Evolutionary conservation across 2,797 vertebrate species (phyloP).

Genomic region (Bovichtus diacanthus): DNA sequence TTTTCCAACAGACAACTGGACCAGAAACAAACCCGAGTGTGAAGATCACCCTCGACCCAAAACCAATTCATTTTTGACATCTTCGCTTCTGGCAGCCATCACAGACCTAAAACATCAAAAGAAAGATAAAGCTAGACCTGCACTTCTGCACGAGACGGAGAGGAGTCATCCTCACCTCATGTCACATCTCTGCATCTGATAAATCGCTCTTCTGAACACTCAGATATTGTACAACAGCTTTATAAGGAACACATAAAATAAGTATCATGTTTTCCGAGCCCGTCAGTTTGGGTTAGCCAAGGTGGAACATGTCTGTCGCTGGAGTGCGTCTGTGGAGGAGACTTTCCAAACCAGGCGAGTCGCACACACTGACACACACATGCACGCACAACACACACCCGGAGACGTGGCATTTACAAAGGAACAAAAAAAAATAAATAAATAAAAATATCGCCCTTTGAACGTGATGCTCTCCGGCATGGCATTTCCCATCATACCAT

Average conservation of each 20-base stretch:
- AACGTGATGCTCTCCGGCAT: constrained; percentile 26
- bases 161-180: background rate
- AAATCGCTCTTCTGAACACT: constrained; percentile 7
- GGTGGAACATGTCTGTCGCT: constrained; percentile 60
- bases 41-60: background rate
- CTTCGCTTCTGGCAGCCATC: constrained; percentile 1
- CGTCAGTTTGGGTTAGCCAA: constrained; percentile 68
- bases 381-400: constrained; percentile 9
- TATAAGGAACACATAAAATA: constrained; percentile 53
- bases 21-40: background rate
- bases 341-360: constrained; percentile 54
- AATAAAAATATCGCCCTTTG: constrained; percentile 25
- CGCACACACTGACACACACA: constrained; percentile 22
- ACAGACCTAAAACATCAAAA: background rate
- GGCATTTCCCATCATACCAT: constrained; percentile 8
- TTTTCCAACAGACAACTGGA: background rate
- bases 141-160: background rate
- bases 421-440: constrained; percentile 37
- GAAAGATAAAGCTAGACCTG: background rate
- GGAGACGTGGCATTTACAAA: constrained; percentile 68
- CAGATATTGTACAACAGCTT: constrained; percentile 37
- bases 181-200: constrained; percentile 3
- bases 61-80: background rate
- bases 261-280: constrained; percentile 53
- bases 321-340: constrained; percentile 56